Conservation (phyloP, 1,140 invertebrate species). For the Trigoniulus corallinus region DNA sequence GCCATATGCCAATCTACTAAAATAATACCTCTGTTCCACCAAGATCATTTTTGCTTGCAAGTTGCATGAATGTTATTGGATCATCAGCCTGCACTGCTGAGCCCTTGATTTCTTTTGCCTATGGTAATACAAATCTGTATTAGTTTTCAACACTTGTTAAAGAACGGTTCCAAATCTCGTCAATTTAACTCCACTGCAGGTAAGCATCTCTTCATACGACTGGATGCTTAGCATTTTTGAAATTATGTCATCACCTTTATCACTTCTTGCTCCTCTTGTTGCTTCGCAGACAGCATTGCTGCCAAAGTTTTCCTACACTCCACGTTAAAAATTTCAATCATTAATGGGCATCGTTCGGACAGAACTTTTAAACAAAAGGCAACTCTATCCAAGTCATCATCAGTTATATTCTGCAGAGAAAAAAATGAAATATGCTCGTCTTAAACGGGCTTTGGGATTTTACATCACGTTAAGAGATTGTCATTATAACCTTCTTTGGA, state of each 20-base stretch:
- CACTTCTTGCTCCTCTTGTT: conserved; percentile 43
- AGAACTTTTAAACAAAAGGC: conserved; percentile 57
- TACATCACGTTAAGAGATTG: background rate
- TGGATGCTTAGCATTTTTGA: background rate
- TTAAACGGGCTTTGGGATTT: background rate
- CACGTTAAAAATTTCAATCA: conserved; percentile 57
- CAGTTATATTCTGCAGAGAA: conserved; percentile 46
- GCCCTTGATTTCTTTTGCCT: conserved; percentile 40
- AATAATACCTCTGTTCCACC: conserved; percentile 35
- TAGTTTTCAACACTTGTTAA: too few relatives aligned
- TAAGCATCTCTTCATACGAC: background rate
- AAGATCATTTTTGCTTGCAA: conserved; percentile 49
- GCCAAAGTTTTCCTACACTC: conserved; percentile 64
- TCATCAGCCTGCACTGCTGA: conserved; percentile 67
- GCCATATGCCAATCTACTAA: background rate
- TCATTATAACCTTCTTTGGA: conserved; percentile 25
- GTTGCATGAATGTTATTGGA: conserved; percentile 68
- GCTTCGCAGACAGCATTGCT: conserved; percentile 68
- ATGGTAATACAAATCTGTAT: background rate
- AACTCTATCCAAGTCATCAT: conserved; percentile 85
- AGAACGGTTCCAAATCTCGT: background rate
- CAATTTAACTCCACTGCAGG: too few relatives aligned
- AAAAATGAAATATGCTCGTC: background rate
- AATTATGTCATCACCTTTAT: conserved; percentile 6
- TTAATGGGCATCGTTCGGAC: conserved; percentile 49